A percentile compares a stretch with the other conserved stretches of the same genome.
Conservation (phyloP, 2,113 vertebrate genomes). For the Astatoreochromis straeleni region DNA sequence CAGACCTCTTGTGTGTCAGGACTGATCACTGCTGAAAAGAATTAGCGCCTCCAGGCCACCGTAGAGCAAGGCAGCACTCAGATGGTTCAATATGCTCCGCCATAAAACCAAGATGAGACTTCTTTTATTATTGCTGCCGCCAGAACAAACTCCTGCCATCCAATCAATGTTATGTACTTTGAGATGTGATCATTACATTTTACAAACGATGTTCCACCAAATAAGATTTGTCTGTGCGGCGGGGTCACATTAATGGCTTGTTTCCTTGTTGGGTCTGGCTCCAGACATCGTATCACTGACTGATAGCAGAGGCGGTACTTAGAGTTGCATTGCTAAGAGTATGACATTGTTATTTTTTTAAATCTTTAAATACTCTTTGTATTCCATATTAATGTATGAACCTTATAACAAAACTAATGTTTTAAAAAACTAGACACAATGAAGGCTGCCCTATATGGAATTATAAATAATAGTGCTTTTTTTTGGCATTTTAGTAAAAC, state of each 20-base stretch:
- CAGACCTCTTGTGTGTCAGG: slow-evolving; percentile 54
- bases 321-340: neutral
- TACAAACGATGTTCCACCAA: slow-evolving; percentile 51
- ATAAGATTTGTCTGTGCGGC: slow-evolving; percentile 36
- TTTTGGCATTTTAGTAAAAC: neutral
- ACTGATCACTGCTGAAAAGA: slow-evolving; percentile 52
- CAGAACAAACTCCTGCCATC: slow-evolving; percentile 53
- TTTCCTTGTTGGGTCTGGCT: slow-evolving; percentile 44
- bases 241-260: slow-evolving; percentile 35
- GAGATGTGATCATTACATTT: slow-evolving; percentile 60
- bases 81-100: slow-evolving; percentile 66
- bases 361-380: neutral
- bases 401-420: neutral
- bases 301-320: neutral
- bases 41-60: slow-evolving; percentile 57
- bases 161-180: slow-evolving; percentile 59
- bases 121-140: slow-evolving; percentile 58
- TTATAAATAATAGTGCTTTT: neutral
- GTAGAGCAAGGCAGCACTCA: slow-evolving; percentile 49
- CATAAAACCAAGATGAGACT: slow-evolving; percentile 69
- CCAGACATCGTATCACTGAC: slow-evolving; percentile 20
- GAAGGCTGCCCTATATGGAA: neutral
- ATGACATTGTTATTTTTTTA: neutral
- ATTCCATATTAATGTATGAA: neutral
- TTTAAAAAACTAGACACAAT: neutral